Base-by-base conservation (phyloP, 1,140 invertebrate genomes). In the Cydia fagiglandana region DNA sequence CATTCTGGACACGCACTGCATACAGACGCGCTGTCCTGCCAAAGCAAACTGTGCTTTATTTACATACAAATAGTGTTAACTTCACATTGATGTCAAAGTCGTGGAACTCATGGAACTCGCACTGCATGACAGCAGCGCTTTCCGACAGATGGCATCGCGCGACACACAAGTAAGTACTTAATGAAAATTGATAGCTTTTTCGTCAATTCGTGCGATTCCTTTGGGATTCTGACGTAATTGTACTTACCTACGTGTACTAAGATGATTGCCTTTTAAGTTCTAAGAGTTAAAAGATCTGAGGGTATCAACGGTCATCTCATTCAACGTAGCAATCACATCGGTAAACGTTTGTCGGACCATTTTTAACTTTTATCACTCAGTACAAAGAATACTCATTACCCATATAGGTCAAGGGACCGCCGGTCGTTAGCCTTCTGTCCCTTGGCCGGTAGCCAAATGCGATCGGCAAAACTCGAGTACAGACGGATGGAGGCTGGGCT, bases 1-100 rank as follows among this genome's bases (percentile, higher is more conserved):
- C 90, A 93, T 82, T 94, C 93, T 64, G 94, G 93, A 75, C 91
- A 93, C 68, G 91, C 94, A 85, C 88, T 89, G 87, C 90, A 91
- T 80, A 90, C 83, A 68, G 90, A 92, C 86, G 81, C 91, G 88
- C 90, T 91, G 88, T 93, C 91, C 91, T 93, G 91, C 88, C 89
- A 86, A 86, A 75, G 78, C 78, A 89, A 80, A 91, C 79, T 85
- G 84, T 88, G 84, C 82, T 89, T 90, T 87, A 90, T 86, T 81
- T 75, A 76, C 79, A 78, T 61, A 61, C 17, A 61, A 10, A 20
- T 61, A 3, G 9, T 12, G 56, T 24, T 61, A 3, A 61, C 9
- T 5, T 41, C 38, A 2, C 9, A 7, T 3, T 61, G 45, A 0
- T 15, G 12, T 13, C 20, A 61, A 61, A 9, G 45, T 47, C 13